Evolutionary conservation across 1,140 invertebrate species (phyloP), one percentile per base, ranked within the genome.

Genomic region (Dinoponera quadriceps): DNA sequence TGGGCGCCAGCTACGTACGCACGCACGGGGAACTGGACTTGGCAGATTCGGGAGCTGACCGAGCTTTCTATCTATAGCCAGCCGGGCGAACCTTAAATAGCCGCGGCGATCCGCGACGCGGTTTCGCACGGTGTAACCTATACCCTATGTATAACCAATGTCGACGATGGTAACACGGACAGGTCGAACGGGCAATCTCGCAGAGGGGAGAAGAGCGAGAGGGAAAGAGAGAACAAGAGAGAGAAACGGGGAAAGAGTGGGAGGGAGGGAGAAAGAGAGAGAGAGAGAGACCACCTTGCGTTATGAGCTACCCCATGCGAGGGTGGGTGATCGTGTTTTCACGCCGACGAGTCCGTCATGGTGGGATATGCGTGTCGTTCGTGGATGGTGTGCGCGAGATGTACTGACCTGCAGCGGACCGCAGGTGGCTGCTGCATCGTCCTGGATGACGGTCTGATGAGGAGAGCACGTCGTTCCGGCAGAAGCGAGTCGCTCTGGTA

Each of bases 401-500:
- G n/a, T 84, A 91, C 90, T 91, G 84, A 91, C 90, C 90, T 90
- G 88, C 88, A 91, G 69, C 80, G 71, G 44, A 85, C 81, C 78
- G 87, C 68, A 78, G 83, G 78, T 75, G 85, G 88, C 74, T 84
- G 87, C 87, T 87, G 88, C 82, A 80, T 89, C 68, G 82, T 85
- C 83, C 90, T 91, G 20, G 91, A 91, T 25, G 92, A 87, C 60
- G 90, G 90, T 82, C 88, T 88, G 65, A 95, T 95, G 63, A 96
- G 93, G 81, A 96, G 95, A 91, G 96, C 96, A 54, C 95, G 94
- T 88, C 96, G 95, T 93, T 97, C 96, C 63, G 97, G 97, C 84
- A 97, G 94, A 88, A 97, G 92, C 77, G 96, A 97, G 91, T 97
- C 96, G 90, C 96, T 96, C 94, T 97, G 96, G 94, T 96, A 98